Percentiles rank a stretch among this genome's conserved stretches.
Conservation (phyloP, 2,797 vertebrate genomes). For the Podarcis lilfordi region DNA sequence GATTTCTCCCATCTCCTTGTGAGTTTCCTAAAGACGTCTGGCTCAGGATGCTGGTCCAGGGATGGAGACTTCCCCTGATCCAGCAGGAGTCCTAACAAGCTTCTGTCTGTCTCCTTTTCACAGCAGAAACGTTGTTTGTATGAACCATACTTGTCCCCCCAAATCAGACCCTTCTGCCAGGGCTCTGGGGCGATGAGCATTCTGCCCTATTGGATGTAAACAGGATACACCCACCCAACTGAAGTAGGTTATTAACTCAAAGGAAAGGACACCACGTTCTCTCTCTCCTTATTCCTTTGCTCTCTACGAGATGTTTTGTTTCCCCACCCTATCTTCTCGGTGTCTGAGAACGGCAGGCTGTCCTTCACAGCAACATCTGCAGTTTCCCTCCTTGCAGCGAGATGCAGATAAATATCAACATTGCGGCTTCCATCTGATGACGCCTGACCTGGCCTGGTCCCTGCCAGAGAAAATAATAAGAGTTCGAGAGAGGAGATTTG, state of each 20-base stretch:
- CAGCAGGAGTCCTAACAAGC: too few relatives aligned
- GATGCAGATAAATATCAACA: constrained; percentile 44
- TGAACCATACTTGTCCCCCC: constrained; percentile 4
- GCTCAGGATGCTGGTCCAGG: not conserved
- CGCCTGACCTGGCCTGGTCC: constrained; percentile 9
- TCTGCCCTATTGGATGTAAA: not conserved
- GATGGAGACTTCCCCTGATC: not conserved
- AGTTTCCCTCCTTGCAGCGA: constrained; percentile 12
- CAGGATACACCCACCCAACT: constrained; percentile 18
- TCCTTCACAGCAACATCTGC: constrained; percentile 39
- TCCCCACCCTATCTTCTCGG: too few relatives aligned
- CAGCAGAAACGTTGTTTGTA: not conserved
- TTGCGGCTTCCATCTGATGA: constrained; percentile 45
- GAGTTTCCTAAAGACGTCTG: not conserved
- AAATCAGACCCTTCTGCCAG: constrained; percentile 7
- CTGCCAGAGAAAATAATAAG: constrained; percentile 56
- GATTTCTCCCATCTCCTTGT: not conserved
- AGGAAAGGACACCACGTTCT: constrained; percentile 24
- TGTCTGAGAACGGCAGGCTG: constrained; percentile 28
- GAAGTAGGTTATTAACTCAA: constrained; percentile 28
- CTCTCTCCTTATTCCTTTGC: not conserved
- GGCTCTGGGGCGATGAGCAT: constrained; percentile 24
- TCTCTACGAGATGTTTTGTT: too few relatives aligned
- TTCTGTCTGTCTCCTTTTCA: not conserved
- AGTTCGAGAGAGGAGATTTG: constrained; percentile 23